Percentiles rank a stretch among this genome's conserved stretches.
Evolutionary conservation across 2,797 vertebrate species (phyloP).

Genomic region (Hypotaenidia philippensis): DNA sequence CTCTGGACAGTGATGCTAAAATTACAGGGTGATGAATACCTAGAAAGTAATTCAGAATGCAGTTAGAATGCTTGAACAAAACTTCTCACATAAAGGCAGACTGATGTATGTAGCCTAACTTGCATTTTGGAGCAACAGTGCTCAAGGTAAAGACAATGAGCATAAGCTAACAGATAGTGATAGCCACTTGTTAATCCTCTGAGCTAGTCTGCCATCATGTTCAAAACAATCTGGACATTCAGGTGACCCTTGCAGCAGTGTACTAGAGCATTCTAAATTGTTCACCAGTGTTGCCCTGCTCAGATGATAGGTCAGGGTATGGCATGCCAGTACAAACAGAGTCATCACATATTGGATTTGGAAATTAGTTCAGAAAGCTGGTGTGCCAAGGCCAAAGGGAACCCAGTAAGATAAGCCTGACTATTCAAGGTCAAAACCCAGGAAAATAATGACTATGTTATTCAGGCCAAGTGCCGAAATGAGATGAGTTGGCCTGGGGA

Average conservation of each 20-base stretch:
- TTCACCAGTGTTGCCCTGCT: neutral
- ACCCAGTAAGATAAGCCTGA: neutral
- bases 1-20: neutral
- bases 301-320: neutral
- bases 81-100: neutral
- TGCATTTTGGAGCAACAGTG: neutral
- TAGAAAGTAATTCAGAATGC: neutral
- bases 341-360: constrained; percentile 45
- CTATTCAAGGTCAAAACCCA: neutral
- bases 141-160: neutral
- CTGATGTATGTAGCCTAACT: neutral
- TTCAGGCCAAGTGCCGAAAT: neutral
- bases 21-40: neutral
- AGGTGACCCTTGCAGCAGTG: neutral
- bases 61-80: neutral
- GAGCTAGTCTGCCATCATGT: neutral
- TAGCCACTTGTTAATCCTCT: neutral
- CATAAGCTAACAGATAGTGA: neutral
- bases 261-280: neutral
- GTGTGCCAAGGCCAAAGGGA: constrained; percentile 36
- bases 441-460: neutral
- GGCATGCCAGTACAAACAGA: constrained; percentile 61
- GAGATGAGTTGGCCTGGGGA: neutral
- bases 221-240: constrained; percentile 27
- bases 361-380: constrained; percentile 47